Evolutionary conservation across 2,797 vertebrate species (phyloP).

Genomic region (Hippopotamyrus pictus): DNA sequence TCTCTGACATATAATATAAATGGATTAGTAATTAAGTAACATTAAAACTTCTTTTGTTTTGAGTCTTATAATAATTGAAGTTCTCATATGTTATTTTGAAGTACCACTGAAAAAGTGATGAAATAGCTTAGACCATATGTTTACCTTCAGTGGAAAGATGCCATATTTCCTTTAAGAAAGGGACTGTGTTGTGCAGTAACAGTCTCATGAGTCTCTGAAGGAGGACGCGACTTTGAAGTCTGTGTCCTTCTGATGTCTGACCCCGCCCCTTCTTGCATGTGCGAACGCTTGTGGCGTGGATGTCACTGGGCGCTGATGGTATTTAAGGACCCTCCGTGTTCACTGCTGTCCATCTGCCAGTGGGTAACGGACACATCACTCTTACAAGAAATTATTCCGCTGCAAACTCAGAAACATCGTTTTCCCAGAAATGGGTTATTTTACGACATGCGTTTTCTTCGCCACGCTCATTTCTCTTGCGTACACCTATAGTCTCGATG

Average conservation of each 20-base stretch:
- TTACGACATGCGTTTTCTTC: conserved; percentile 41
- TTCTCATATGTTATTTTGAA: background rate
- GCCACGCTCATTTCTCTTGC: conserved; percentile 27
- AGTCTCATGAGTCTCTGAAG: conserved; percentile 63
- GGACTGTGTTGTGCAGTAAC: conserved; percentile 57
- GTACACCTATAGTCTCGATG: conserved; percentile 62
- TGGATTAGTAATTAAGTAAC: background rate
- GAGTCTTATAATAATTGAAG: background rate
- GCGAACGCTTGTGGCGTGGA: conserved; percentile 57
- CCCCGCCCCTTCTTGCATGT: conserved; percentile 59
- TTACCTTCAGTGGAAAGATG: conserved; percentile 18
- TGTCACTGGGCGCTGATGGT: conserved; percentile 29
- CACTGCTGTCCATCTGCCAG: conserved; percentile 32
- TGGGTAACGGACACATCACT: background rate
- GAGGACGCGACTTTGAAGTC: conserved; percentile 61
- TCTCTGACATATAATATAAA: background rate
- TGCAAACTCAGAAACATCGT: conserved; percentile 21
- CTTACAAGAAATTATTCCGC: conserved; percentile 33
- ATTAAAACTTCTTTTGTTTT: background rate
- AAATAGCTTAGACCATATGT: background rate
- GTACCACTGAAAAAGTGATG: background rate
- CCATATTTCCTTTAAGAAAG: conserved; percentile 10
- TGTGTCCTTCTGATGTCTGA: conserved; percentile 60
- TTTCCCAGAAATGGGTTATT: conserved; percentile 32
- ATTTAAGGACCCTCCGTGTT: conserved; percentile 58